Conservation (phyloP, 2,888 invertebrate genomes). For the Cacoxenus indagator region DNA sequence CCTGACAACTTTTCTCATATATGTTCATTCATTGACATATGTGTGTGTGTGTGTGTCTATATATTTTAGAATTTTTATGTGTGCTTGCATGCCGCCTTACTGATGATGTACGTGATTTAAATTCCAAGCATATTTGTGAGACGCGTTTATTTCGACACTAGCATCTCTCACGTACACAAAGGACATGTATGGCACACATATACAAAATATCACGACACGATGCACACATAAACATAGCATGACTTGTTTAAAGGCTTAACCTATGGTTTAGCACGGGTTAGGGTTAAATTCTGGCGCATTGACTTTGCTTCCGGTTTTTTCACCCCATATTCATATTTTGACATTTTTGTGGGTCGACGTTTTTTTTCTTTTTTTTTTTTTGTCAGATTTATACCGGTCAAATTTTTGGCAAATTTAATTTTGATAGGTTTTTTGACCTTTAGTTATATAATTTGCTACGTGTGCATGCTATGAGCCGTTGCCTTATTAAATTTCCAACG, state of each 20-base stretch:
- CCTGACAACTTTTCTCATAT: not conserved
- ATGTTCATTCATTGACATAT: not conserved
- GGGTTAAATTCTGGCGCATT: slow-evolving; percentile 20
- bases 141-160: slow-evolving; percentile 3
- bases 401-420: slow-evolving; percentile 8
- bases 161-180: not conserved
- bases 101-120: slow-evolving; percentile 16
- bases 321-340: not conserved
- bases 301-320: not conserved
- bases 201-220: not conserved
- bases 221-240: not conserved
- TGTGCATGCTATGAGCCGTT: too few species aligned
- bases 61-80: not conserved
- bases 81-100: not conserved
- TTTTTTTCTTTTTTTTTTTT: slow-evolving; percentile 3
- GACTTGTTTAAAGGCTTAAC: not conserved
- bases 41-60: not conserved
- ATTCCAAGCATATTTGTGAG: not conserved
- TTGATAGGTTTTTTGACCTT: too few species aligned
- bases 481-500: not conserved
- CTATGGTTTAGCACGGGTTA: slow-evolving; percentile 12
- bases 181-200: not conserved
- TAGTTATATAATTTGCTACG: too few species aligned
- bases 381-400: not conserved
- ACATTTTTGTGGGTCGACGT: not conserved